phyloP scores from a whole-genome alignment of 2,797 vertebrate genomes.

The Orientallactaga sibirica region DNA sequence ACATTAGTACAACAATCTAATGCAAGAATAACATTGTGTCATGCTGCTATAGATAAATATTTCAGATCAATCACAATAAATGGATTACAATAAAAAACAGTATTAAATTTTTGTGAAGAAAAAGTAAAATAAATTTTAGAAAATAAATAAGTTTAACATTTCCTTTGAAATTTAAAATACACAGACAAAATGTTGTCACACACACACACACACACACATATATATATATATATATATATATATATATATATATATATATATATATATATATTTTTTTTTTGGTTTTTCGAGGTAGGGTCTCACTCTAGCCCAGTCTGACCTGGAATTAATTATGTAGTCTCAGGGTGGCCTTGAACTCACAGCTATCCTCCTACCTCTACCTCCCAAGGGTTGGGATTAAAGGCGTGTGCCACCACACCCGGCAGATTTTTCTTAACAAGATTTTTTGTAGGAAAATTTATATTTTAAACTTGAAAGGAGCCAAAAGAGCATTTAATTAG shows the following conservation, averaged over 20 bases:
- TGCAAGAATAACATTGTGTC: not conserved
- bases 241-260: too few relatives aligned
- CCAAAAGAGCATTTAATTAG: slow-evolving; percentile 42
- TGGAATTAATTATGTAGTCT: too few relatives aligned
- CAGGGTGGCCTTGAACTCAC: too few relatives aligned
- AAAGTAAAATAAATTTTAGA: slow-evolving; percentile 30
- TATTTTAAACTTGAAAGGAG: slow-evolving; percentile 54
- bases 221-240: too few relatives aligned
- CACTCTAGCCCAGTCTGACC: too few relatives aligned
- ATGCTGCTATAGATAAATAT: slow-evolving; percentile 5
- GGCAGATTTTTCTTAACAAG: slow-evolving; percentile 1
- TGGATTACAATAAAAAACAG: not conserved
- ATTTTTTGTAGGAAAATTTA: slow-evolving; percentile 53
- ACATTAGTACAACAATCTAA: not conserved
- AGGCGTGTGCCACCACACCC: too few relatives aligned
- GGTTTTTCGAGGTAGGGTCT: too few relatives aligned
- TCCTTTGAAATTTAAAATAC: slow-evolving; percentile 36
- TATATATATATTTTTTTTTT: too few relatives aligned
- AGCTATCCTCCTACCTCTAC: too few relatives aligned
- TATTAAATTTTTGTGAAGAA: slow-evolving; percentile 51
- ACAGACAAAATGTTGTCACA: not conserved
- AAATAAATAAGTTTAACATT: slow-evolving; percentile 11
- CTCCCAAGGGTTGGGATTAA: too few relatives aligned
- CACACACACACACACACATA: too few relatives aligned
- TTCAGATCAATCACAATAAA: slow-evolving; percentile 5